Conservation (phyloP, 2,113 vertebrate genomes). For the Nannospalax galili region DNA sequence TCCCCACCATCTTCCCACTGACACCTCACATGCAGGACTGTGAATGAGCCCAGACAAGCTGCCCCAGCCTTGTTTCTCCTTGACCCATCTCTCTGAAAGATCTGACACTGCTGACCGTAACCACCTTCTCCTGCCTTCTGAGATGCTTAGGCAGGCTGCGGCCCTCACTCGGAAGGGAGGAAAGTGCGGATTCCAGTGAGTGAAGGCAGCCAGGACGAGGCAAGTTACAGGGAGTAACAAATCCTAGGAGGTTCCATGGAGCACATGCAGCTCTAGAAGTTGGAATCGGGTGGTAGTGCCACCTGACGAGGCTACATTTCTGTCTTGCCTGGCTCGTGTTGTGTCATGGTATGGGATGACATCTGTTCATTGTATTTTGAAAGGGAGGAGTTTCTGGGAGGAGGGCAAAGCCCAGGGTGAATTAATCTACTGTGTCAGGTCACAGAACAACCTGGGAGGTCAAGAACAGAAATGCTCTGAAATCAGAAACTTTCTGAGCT, state of each 20-base stretch:
- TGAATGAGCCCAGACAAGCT: background rate
- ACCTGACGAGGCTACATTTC: background rate
- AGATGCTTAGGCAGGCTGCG: no score
- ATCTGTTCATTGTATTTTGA: background rate
- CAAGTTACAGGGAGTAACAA: fast-evolving
- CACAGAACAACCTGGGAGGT: no score
- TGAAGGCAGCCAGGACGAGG: no score
- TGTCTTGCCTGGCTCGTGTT: fast-evolving
- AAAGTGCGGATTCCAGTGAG: background rate
- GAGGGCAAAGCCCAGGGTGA: background rate
- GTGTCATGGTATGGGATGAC: background rate
- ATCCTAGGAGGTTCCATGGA: background rate
- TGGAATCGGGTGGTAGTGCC: no score
- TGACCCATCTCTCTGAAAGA: background rate
- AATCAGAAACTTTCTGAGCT: background rate
- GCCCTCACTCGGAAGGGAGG: background rate
- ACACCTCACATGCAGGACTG: background rate
- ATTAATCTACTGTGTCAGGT: no score
- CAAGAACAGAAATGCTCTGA: no score
- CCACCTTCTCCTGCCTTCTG: background rate
- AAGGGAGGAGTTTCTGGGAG: background rate
- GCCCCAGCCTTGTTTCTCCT: background rate
- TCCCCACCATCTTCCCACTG: background rate
- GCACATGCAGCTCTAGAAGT: background rate
- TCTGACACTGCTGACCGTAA: background rate